Base-by-base conservation (phyloP, 2,797 vertebrate genomes). In the Hyperoplus immaculatus region DNA sequence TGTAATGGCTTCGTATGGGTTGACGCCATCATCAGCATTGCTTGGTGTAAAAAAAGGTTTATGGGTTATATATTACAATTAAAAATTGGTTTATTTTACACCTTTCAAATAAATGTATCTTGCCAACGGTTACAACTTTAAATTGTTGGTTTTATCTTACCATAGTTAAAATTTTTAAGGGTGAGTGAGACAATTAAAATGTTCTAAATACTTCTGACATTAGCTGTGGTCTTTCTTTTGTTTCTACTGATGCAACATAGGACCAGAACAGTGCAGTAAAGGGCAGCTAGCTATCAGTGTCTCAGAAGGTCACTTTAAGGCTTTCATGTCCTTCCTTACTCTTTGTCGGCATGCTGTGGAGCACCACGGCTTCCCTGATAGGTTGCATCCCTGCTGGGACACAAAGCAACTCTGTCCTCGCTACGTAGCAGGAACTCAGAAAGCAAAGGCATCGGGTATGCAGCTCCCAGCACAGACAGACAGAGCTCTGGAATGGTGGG, bases 221-320 rank as follows among this genome's bases (percentile, higher is more conserved):
- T 1, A 41, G 42, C 8, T 42, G 2, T 4, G 0, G 45, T 47
- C n/a, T 58, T 6, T 42, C 5, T 2, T n/a, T 13, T 46, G 36
- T 61, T 53, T 54, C 58, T 50, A 9, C 77, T 64, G 53, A 63
- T 69, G 78, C 58, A 85, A 73, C 87, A 76, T 78, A 68, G 54
- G 77, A 82, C 47, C 50, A 38, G 55, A 58, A 76, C 54, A 46
- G 45, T 67, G 61, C 47, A 71, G 75, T 78, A 91, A 90, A 92
- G 89, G 87, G 81, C 87, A 88, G 69, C 80, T 61, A 63, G 75
- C 81, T 91, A 87, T 86, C 86, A 80, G 83, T 83, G 83, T 84
- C 84, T 80, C 63, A 72, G 78, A 91, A 90, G 91, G 93, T 91
- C 91, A 91, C 16, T 12, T 78, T 75, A 59, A 87, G 83, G 75